Conservation (phyloP, 2,888 invertebrate species). For the Oscheius sp. region DNA sequence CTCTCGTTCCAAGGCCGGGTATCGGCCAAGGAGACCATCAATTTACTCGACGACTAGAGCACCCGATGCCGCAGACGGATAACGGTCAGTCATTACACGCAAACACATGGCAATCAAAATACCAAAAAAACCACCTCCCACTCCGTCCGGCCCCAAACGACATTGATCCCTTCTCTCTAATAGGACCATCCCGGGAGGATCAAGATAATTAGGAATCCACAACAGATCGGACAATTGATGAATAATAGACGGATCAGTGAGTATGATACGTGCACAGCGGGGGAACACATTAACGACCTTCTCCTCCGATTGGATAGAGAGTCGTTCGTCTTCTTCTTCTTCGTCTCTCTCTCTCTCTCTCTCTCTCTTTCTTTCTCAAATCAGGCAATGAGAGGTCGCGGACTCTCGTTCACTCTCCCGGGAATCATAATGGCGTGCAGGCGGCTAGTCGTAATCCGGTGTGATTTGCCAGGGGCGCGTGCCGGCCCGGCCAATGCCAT, state of each 20-base stretch:
- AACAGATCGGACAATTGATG: neutral
- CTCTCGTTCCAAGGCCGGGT: neutral
- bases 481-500: slow-evolving; percentile 10
- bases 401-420: neutral
- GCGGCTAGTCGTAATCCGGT: slow-evolving; percentile 26
- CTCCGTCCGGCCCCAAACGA: too few species aligned
- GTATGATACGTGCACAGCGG: neutral
- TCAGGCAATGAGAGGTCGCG: neutral
- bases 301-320: too few species aligned
- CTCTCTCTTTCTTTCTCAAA: neutral
- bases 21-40: neutral
- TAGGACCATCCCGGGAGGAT: too few species aligned
- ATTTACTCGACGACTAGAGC: neutral
- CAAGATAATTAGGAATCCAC: too few species aligned
- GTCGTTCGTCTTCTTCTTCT: too few species aligned
- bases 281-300: too few species aligned
- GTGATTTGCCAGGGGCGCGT: slow-evolving; percentile 28
- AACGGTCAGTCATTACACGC: neutral
- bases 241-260: neutral
- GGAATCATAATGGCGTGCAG: slow-evolving; percentile 25
- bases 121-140: too few species aligned
- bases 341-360: neutral
- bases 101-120: neutral
- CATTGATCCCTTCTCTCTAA: too few species aligned
- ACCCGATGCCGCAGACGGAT: slow-evolving; percentile 7